Base-by-base conservation (phyloP, 1,140 invertebrate species). In the Pogonus chalceus region DNA sequence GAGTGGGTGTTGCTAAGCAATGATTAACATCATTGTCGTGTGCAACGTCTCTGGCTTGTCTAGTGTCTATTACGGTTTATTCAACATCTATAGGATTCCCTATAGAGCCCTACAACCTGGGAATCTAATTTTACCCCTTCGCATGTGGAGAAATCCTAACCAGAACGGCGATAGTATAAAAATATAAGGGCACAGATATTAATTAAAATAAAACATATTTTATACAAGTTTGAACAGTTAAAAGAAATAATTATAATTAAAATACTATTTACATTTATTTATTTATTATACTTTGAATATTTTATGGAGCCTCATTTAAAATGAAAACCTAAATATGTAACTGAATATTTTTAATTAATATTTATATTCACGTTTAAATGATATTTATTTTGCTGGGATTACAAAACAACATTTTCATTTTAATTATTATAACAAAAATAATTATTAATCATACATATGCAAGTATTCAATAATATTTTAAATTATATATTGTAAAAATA, bases 1-100 rank as follows among this genome's bases (percentile, higher is more conserved):
- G 18, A 43, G 37, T 10, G 37, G 4, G 37, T 43, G 37, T 12
- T 12, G 18, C 9, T 43, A 43, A 43, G 37, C 18, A 43, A 43
- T 43, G 37, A 43, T 43, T 43, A 43, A 43, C 37, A 43, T 43
- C 37, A 43, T 43, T 43, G 37, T 43, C 37, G 9, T 43, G 18
- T 43, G 7, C 37, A 4, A 14, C 14, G 14, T 31, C 26, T 31
- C 26, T 43, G 9, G 37, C 7, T 10, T 10, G 37, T 43, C 9
- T 43, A 43, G 37, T 43, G 18, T 9, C 18, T 12, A 43, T 43
- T 43, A 43, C 37, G 37, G 37, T 43, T 18, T 7, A 16, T 10
- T 43, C 37, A 18, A 43, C 7, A 3, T 4, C 37, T 18, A 4
- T 43, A 4, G 9, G 37, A 43, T 18, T 43, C 37, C 37, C 37